Evolutionary conservation across 2,888 invertebrate species (phyloP).

Genomic region (Philaethria dido): DNA sequence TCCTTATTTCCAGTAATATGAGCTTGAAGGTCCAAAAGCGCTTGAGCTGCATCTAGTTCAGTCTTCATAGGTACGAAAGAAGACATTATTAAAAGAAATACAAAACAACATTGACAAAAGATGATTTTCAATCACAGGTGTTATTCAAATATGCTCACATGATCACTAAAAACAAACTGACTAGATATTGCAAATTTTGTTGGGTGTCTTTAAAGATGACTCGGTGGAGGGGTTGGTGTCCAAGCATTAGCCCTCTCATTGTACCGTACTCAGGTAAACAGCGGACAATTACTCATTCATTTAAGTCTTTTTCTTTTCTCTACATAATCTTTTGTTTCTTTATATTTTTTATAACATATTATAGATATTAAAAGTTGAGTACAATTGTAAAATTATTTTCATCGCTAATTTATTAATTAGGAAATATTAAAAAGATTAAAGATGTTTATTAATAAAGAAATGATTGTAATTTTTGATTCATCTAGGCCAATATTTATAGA

Average conservation of each 20-base stretch:
- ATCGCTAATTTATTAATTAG: too few species aligned
- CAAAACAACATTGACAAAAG: neutral
- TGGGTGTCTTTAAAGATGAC: neutral
- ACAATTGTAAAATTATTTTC: neutral
- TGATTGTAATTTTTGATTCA: too few species aligned
- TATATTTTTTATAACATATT: neutral
- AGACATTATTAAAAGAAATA: too few species aligned
- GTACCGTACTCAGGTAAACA: conserved; percentile 11
- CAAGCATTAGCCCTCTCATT: neutral
- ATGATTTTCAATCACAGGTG: neutral
- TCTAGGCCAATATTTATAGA: too few species aligned
- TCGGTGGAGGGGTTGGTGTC: neutral
- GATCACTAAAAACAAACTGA: conserved; percentile 8
- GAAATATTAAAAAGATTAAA: too few species aligned
- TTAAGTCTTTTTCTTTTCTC: neutral
- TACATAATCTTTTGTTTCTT: neutral
- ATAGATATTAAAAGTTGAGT: neutral
- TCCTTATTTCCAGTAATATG: neutral
- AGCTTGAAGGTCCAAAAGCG: conserved; percentile 2
- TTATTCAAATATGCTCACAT: neutral
- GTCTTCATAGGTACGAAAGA: neutral
- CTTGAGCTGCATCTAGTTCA: conserved; percentile 2
- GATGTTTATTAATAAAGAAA: too few species aligned
- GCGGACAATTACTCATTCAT: neutral
- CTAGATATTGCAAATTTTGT: neutral